Base-by-base conservation (phyloP, 1,140 invertebrate genomes). In the Whitmania pigra region DNA sequence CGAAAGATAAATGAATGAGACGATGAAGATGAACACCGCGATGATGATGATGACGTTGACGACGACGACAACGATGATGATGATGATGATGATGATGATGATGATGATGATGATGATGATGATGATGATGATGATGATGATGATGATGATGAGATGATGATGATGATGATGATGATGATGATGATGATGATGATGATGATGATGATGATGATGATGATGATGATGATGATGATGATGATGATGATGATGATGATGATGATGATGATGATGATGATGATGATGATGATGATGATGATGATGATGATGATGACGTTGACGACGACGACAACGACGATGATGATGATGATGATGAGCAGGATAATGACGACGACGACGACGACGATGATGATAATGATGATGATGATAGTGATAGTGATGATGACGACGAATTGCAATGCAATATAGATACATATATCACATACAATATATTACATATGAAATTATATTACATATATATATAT, bases 131-230 rank as follows among this genome's bases (percentile, higher is more conserved):
- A 68, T 2, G 36, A 68, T 31, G 17, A 68, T 31, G 15, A 18
- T 68, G 36, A 18, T 68, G 36, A 31, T 68, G 36, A 18, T 40
- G 36, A 68, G 36, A 68, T 68, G 25, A 68, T 68, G 36, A 68
- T 68, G 36, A 68, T 68, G 25, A 68, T 68, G 3, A 68, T 31
- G 36, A 68, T 31, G 60, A 63, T 63, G 60, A 20, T 63, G 2
- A 15, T 63, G 60, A 20, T 63, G 60, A 18, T 17, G 60, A 17
- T 63, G 60, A 63, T 63, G 13, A 17, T 63, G 60, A 63, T 20
- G 60, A 63, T 20, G 60, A 63, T 13, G 60, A 63, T n/a, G 20
- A 63, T 25, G 11, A 20, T 25, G 60, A 13, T 9, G 20, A 1
- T 1, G 60, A 31, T 25, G 13, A 13, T 5, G 9, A 20, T 1